Evolutionary conservation across 2,888 invertebrate species (phyloP), one percentile per base, ranked within the genome.

Genomic region (Lacanobia oleracea): DNA sequence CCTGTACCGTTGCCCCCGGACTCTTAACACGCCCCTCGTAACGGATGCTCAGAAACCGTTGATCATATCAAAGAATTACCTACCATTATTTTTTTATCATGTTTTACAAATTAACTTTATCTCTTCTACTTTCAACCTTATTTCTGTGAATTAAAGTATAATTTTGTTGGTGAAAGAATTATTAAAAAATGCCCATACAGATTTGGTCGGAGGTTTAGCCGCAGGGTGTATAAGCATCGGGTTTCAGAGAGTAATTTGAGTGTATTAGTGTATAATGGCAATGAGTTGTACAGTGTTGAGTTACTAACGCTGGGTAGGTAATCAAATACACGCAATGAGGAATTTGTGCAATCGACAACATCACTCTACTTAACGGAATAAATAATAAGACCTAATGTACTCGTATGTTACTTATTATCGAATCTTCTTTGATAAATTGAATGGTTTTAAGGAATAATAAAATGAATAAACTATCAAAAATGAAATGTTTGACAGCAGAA

Each of bases 41-140:
- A 82, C 82, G 87, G 83, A 85, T 84, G 84, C 75, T 69, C 82
- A 75, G 43, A 81, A 87, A 83, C 88, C 84, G 88, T 86, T 87
- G 86, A 84, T 84, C 61, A 78, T 81, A 83, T 88, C 85, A 81
- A 78, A 79, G 67, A 72, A 84, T 80, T 76, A 70, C 68, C 73
- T 75, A 67, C 66, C 18, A 76, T 76, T 69, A 59, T 66, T 81
- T 79, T 78, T 72, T 74, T 65, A 69, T 60, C 14, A 53, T 56
- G 50, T 57, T 50, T 60, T 72, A 71, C 45, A 81, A 66, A 77
- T 72, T 67, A 75, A 23, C 63, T 27, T 8, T 3, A 1, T 10
- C 1, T 7, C 0, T 48, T 48, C 12, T 18, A 72, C 63, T 45
- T 6, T 18, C 3, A 37, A 75, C 64, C 51, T 57, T 77, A 6